Evolutionary conservation across 2,888 invertebrate species (phyloP).

Genomic region (Mimachlamys varia): DNA sequence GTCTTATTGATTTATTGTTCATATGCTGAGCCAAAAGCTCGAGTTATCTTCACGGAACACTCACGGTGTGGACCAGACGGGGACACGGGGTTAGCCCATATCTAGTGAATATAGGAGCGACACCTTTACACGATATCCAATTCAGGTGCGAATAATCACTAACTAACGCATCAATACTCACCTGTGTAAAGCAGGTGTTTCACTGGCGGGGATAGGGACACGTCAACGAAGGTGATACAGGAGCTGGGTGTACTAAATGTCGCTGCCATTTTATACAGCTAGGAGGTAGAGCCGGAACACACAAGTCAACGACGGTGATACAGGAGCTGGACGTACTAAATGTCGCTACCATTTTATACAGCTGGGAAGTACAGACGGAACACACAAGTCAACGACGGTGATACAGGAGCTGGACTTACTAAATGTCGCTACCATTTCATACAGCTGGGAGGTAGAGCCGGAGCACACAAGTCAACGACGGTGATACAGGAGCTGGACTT

Average conservation of each 20-base stretch:
- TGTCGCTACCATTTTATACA: background rate
- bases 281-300: no score
- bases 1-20: background rate
- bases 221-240: background rate
- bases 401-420: background rate
- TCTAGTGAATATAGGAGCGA: background rate
- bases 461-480: no score
- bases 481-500: background rate
- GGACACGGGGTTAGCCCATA: slow-evolving; percentile 4
- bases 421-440: background rate
- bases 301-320: background rate
- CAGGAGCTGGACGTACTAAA: background rate
- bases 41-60: slow-evolving; percentile 14
- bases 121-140: background rate
- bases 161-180: slow-evolving; percentile 27
- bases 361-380: background rate
- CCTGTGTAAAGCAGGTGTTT: slow-evolving; percentile 5
- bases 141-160: slow-evolving; percentile 28
- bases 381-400: no score
- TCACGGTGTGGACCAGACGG: background rate
- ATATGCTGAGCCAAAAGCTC: background rate
- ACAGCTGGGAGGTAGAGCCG: background rate
- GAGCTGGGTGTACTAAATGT: background rate
- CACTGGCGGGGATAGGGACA: background rate
- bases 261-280: background rate